These are phyloP conservation scores for cattle (Bos taurus) DNA, from an alignment of 2,113 vertebrate genomes.

Conservation along the genomic window DNA sequence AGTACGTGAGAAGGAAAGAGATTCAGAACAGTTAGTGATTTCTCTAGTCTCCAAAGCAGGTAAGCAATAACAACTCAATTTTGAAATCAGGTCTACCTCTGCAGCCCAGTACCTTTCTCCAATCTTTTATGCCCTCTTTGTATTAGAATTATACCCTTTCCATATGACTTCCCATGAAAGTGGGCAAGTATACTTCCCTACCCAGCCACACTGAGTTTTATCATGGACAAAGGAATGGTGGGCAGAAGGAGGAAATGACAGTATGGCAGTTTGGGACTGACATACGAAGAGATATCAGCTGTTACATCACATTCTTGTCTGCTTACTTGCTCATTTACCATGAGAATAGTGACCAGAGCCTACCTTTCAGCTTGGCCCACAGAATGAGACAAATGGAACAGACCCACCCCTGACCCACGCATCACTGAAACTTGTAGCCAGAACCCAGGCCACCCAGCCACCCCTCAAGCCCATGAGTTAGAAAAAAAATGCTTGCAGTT, in stretches of 20 bases:
- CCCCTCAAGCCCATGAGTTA: background rate
- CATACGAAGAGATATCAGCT: background rate
- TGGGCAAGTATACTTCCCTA: background rate
- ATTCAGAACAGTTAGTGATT: background rate
- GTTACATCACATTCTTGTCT: background rate
- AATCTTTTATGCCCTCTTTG: background rate
- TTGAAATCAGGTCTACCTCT: background rate
- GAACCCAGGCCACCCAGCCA: background rate
- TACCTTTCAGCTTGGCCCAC: background rate
- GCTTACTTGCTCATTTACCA: background rate
- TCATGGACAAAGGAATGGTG: background rate
- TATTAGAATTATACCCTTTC: background rate
- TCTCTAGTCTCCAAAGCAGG: background rate
- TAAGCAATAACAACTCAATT: background rate
- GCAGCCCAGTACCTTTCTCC: background rate
- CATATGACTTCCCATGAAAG: background rate
- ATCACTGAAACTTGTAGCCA: background rate
- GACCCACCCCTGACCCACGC: background rate
- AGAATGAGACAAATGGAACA: background rate
- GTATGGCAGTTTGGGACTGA: background rate
- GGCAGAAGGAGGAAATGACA: background rate
- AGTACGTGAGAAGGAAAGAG: background rate
- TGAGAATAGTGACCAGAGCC: background rate
- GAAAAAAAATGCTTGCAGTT: background rate
- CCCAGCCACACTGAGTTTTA: background rate